Conservation (phyloP, 2,113 vertebrate genomes). For the Poeciliopsis prolifica region DNA sequence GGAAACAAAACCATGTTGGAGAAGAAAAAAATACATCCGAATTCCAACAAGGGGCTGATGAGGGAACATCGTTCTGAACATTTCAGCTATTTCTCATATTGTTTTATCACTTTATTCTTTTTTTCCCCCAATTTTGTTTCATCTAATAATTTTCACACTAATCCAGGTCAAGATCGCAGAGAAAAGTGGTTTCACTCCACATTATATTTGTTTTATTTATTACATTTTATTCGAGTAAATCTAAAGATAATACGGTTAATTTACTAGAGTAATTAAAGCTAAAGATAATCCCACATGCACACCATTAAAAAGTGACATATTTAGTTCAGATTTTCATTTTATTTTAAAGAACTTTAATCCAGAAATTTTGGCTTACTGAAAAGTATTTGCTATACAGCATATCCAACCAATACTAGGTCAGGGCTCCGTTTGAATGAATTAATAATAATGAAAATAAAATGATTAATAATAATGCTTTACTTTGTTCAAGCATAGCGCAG, state of each 20-base stretch:
- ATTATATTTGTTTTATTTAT: neutral
- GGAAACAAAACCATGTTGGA: neutral
- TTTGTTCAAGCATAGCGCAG: no score
- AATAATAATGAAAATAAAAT: no score
- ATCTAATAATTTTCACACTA: neutral
- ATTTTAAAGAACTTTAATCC: neutral
- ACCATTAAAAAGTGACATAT: neutral
- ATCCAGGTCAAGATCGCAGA: neutral
- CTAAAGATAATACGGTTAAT: neutral
- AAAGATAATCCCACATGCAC: neutral
- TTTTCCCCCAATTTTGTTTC: neutral
- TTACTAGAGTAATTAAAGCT: neutral
- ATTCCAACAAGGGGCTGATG: neutral
- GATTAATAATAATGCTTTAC: no score
- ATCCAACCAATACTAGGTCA: neutral
- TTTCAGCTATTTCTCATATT: neutral
- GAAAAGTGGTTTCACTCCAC: neutral
- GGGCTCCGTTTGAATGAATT: neutral
- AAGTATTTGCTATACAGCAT: no score
- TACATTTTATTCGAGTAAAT: neutral
- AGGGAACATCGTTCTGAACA: neutral
- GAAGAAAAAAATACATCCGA: neutral
- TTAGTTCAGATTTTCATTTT: neutral
- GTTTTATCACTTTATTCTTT: no score
- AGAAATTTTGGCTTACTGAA: neutral